Evolutionary conservation across 1,140 invertebrate genomes (phyloP).

Genomic region (Latrodectus geometricus): DNA sequence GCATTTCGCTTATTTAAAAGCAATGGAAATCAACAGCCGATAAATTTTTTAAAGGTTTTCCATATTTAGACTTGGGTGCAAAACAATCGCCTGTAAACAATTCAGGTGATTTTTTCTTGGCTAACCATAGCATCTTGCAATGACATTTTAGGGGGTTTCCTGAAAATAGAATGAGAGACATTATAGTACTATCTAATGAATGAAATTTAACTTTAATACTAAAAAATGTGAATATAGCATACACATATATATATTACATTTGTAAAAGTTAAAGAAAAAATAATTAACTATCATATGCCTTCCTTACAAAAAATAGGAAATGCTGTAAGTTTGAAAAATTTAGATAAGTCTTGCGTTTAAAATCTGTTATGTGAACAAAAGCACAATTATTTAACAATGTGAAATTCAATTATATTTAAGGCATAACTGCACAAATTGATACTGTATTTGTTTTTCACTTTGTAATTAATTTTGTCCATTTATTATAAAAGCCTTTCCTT

Average conservation of each 20-base stretch:
- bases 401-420: no score
- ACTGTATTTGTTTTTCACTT: no score
- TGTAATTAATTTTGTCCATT: background rate
- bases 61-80: slow-evolving; percentile 28
- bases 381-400: no score
- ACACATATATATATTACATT: background rate
- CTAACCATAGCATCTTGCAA: slow-evolving; percentile 45
- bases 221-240: no score
- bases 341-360: no score
- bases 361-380: no score
- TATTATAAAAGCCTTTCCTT: background rate
- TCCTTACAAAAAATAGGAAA: no score
- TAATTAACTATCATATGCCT: no score
- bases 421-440: no score
- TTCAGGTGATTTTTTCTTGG: slow-evolving; percentile 12
- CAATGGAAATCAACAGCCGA: slow-evolving; percentile 1
- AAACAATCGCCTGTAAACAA: slow-evolving; percentile 25
- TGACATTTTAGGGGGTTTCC: slow-evolving; percentile 47
- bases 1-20: background rate
- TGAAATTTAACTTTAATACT: no score
- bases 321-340: no score
- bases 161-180: background rate
- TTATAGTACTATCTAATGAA: background rate
- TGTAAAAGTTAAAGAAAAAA: no score
- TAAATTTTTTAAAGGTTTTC: slow-evolving; percentile 26